Evolutionary conservation across 2,888 invertebrate species (phyloP), one percentile per base, ranked within the genome.

Genomic region (Masnerella sp.): DNA sequence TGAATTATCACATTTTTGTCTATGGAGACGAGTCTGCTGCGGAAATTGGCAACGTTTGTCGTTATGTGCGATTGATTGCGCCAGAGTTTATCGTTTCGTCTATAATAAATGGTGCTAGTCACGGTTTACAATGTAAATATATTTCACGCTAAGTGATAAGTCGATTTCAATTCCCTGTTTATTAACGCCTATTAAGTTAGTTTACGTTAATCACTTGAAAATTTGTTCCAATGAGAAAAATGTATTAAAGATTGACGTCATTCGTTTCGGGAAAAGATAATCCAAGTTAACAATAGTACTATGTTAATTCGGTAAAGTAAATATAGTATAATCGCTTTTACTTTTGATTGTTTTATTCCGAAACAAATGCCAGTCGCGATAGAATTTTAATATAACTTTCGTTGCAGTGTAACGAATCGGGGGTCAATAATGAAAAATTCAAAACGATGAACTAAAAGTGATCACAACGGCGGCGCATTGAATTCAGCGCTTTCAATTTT

Each of bases 21-120:
- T 30, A 22, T 20, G 45, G 45, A 58, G 34, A 51, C 36, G 64
- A 65, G 47, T 38, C 40, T 30, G 47, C 30, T 22, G 40, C 56
- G 56, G 65, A 65, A 65, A 65, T 67, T 67, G 47, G 49, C 11
- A 17, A 49, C 54, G 45, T 54, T 65, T 54, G 54, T 54, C 64
- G 45, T 54, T 54, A 54, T 7, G 65, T 54, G 38, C 54, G 45
- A 65, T 65, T 54, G 47, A 65, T 54, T 43, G 11, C 22, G 30
- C n/a, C 28, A 12, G 3, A 14, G 38, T 47, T 52, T 34, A 45
- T 25, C 52, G 52, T 43, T 49, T 42, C 61, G 11, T 25, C 1
- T 30, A 15, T 47, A 47, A 59, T n/a, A 49, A 34, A n/a, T n/a
- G n/a, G n/a, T n/a, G n/a, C 8, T 49, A 30, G 47, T 47, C 30